Evolutionary conservation across 2,888 invertebrate genomes (phyloP).

Genomic region (Cephus runcator): DNA sequence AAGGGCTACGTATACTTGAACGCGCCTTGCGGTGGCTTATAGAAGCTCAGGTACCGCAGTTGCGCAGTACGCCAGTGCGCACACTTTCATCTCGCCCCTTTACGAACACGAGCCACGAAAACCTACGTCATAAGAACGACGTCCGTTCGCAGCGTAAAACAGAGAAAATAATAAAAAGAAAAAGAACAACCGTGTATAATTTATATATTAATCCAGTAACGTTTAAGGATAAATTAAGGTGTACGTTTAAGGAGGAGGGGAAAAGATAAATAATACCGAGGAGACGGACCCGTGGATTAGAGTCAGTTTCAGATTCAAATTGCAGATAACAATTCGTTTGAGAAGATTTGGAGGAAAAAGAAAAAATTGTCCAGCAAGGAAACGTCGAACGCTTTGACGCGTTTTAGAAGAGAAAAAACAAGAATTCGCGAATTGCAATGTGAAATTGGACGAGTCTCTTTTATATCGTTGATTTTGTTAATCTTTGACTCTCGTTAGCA

Average conservation of each 20-base stretch:
- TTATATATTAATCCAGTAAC: conserved; percentile 40
- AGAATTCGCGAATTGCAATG: neutral
- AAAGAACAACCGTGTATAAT: conserved; percentile 37
- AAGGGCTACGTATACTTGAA: neutral
- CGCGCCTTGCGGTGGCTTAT: conserved; percentile 2
- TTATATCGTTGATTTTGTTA: neutral
- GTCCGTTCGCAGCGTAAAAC: conserved; percentile 40
- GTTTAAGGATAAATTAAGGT: conserved; percentile 42
- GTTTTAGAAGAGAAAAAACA: neutral
- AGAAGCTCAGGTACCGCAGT: neutral
- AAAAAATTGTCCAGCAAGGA: no score
- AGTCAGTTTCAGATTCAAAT: conserved; percentile 10
- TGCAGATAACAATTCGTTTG: neutral
- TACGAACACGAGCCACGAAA: neutral
- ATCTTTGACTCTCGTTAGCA: neutral
- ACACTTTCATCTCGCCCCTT: conserved; percentile 3
- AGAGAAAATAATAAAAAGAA: conserved; percentile 1
- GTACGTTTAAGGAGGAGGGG: conserved; percentile 23
- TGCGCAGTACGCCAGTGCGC: neutral
- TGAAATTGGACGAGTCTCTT: neutral
- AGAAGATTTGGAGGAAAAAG: conserved; percentile 1
- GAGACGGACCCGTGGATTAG: neutral
- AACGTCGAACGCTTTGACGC: neutral
- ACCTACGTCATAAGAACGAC: conserved; percentile 5
- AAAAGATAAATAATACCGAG: neutral